Conservation (phyloP, 2,888 invertebrate genomes). For the Euzophera pinguis region DNA sequence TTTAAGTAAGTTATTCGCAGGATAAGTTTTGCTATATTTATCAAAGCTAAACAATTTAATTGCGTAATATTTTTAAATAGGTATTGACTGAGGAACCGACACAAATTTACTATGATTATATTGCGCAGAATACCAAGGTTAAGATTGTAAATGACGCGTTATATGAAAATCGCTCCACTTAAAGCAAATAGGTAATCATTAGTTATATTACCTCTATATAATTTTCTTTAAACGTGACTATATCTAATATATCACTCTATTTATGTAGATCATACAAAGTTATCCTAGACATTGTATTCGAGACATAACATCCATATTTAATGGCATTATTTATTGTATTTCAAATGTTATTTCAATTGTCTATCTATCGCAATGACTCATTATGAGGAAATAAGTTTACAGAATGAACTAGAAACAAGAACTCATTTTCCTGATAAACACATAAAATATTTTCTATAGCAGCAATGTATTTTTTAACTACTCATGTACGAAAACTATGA, state of each 20-base stretch:
- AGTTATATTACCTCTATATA: neutral
- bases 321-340: neutral
- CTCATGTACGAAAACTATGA: too few relatives aligned
- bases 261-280: conserved; percentile 5
- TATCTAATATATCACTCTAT: neutral
- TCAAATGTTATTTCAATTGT: conserved; percentile 3
- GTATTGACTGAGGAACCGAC: too few relatives aligned
- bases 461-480: too few relatives aligned
- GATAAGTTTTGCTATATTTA: too few relatives aligned
- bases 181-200: neutral
- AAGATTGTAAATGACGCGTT: neutral
- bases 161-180: neutral
- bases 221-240: neutral
- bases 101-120: too few relatives aligned
- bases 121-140: too few relatives aligned
- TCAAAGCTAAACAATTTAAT: too few relatives aligned
- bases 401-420: neutral
- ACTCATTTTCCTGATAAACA: too few relatives aligned
- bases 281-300: neutral
- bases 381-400: neutral
- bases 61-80: too few relatives aligned
- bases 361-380: too few relatives aligned
- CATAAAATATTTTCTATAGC: too few relatives aligned
- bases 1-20: too few relatives aligned
- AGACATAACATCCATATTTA: neutral